These are phyloP conservation scores for Drosophila neocordata DNA, from an alignment of 1,140 invertebrate genomes.

Conservation along the genomic window DNA sequence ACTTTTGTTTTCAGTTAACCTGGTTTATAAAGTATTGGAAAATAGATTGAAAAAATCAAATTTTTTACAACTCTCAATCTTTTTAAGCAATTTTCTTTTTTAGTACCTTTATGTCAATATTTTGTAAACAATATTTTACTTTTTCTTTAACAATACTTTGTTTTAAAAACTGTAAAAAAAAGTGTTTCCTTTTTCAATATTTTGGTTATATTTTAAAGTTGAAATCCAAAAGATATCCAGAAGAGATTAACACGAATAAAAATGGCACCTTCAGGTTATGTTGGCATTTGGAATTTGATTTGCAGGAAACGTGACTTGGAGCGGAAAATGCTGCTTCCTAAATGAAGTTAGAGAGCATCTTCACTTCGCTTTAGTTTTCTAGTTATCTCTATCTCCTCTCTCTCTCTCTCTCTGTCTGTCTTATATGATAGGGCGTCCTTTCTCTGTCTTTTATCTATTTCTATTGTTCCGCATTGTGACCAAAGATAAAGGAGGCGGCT, in stretches of 20 bases:
- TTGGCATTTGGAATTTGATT: conserved; percentile 10
- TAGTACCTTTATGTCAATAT: no score
- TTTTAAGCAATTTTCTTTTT: no score
- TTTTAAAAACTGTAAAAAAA: no score
- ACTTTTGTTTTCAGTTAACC: no score
- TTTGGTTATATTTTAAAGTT: background rate
- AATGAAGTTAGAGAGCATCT: conserved; percentile 14
- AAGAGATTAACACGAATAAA: background rate
- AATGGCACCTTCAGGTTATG: conserved; percentile 1
- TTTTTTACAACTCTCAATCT: no score
- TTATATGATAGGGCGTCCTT: conserved; percentile 12
- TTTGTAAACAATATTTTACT: no score
- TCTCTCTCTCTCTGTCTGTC: conserved; percentile 6
- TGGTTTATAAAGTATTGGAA: no score
- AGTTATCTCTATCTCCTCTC: background rate
- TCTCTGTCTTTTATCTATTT: conserved; percentile 14
- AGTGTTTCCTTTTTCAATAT: no score
- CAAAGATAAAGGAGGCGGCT: conserved; percentile 23
- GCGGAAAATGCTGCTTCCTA: conserved; percentile 1
- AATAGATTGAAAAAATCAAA: no score
- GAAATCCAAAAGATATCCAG: background rate
- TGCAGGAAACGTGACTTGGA: conserved; percentile 8
- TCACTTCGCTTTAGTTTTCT: conserved; percentile 9
- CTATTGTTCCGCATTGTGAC: conserved; percentile 45
- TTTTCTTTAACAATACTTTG: no score